Percentiles rank a stretch among this genome's conserved stretches.
Conservation (phyloP, 2,888 invertebrate genomes). For the Hypena proboscidalis region DNA sequence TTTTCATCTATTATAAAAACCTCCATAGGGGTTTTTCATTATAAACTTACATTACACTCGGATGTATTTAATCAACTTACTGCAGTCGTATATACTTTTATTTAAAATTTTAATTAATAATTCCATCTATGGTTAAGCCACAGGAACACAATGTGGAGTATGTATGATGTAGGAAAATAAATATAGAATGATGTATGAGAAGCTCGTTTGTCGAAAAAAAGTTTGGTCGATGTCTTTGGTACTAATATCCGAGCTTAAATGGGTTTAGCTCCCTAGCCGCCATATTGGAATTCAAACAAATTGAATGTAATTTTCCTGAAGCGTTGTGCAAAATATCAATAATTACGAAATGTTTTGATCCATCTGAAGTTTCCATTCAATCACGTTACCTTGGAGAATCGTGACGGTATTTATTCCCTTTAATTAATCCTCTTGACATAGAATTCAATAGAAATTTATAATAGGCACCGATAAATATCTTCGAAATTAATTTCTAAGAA, state of each 20-base stretch:
- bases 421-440: too few species aligned
- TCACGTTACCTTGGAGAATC: too few species aligned
- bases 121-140: conserved; percentile 72
- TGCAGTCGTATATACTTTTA: conserved; percentile 73
- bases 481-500: too few species aligned
- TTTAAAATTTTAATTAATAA: conserved; percentile 68
- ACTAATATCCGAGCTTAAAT: conserved; percentile 11
- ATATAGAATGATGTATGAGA: conserved; percentile 30
- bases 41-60: conserved; percentile 82
- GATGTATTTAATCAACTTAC: conserved; percentile 69
- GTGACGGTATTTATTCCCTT: too few species aligned
- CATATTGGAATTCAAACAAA: too few species aligned
- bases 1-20: conserved; percentile 80
- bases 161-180: conserved; percentile 49
- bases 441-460: too few species aligned
- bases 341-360: too few species aligned
- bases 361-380: too few species aligned
- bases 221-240: conserved; percentile 22
- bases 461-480: too few species aligned
- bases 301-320: too few species aligned
- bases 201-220: conserved; percentile 36
- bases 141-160: conserved; percentile 75
- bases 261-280: conserved; percentile 13
- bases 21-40: conserved; percentile 83
- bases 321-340: too few species aligned